phyloP scores from a whole-genome alignment of 2,797 vertebrate species.

The Thaleichthys pacificus region DNA sequence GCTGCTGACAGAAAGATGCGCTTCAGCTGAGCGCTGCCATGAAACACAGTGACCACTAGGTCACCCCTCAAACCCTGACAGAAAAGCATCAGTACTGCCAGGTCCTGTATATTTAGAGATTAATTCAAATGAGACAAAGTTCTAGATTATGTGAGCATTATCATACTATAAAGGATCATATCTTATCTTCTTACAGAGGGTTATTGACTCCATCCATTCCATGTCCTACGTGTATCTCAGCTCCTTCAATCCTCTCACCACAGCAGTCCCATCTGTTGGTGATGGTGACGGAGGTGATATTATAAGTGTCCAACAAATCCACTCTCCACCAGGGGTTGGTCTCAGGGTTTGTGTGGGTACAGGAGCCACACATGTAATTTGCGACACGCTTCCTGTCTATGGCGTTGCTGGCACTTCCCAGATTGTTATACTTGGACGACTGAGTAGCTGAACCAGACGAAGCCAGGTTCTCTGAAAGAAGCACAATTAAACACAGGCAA shows the following conservation, averaged over 20 bases:
- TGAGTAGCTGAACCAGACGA: slow-evolving; percentile 33
- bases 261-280: slow-evolving; percentile 24
- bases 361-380: slow-evolving; percentile 15
- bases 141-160: too few relatives aligned
- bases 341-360: slow-evolving; percentile 11
- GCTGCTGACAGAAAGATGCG: too few relatives aligned
- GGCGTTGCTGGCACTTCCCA: not conserved
- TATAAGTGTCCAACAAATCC: slow-evolving; percentile 52
- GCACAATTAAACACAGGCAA: too few relatives aligned
- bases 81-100: too few relatives aligned
- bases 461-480: slow-evolving; percentile 28
- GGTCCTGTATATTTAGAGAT: too few relatives aligned
- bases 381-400: slow-evolving; percentile 53
- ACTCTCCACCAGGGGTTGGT: slow-evolving; percentile 65
- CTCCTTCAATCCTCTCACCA: slow-evolving; percentile 35
- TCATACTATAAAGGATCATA: too few relatives aligned
- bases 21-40: too few relatives aligned
- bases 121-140: too few relatives aligned
- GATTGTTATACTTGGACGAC: not conserved
- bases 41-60: too few relatives aligned
- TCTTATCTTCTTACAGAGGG: not conserved
- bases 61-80: too few relatives aligned
- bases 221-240: slow-evolving; percentile 40
- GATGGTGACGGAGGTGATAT: slow-evolving; percentile 55
- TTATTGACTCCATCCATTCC: not conserved